Conservation (phyloP, 2,888 invertebrate genomes). For the Ceriagrion tenellum region DNA sequence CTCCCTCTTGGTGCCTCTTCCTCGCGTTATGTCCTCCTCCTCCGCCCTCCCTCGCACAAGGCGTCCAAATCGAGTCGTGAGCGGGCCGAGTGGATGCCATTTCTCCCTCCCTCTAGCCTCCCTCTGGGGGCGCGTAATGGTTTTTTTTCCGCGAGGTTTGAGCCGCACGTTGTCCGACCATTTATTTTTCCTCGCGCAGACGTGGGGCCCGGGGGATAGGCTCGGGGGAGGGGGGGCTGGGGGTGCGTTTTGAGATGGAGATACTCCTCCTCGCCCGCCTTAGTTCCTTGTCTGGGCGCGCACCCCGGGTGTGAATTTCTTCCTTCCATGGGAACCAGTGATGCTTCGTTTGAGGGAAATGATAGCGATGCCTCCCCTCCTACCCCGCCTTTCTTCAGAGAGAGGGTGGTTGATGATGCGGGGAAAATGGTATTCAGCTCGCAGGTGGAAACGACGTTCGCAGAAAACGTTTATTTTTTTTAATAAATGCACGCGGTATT, state of each 20-base stretch:
- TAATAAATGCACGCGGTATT: neutral
- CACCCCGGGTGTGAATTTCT: too few species aligned
- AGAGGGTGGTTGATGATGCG: too few species aligned
- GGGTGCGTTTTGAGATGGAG: too few species aligned
- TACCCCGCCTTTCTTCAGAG: too few species aligned
- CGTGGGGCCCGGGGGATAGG: neutral
- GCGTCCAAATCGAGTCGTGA: slow-evolving; percentile 7
- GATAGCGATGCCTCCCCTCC: too few species aligned
- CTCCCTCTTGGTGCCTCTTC: neutral
- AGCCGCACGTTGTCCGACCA: neutral
- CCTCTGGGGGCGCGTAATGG: neutral
- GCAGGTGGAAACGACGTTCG: neutral
- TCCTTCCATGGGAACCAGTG: too few species aligned
- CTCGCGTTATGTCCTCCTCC: neutral
- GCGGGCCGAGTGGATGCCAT: slow-evolving; percentile 5
- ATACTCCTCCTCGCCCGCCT: too few species aligned
- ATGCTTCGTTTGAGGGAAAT: too few species aligned
- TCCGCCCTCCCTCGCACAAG: too few species aligned
- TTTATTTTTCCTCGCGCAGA: neutral
- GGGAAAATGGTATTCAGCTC: neutral
- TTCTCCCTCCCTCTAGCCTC: neutral
- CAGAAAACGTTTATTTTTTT: neutral
- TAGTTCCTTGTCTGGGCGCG: too few species aligned
- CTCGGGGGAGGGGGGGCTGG: too few species aligned
- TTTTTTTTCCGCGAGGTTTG: slow-evolving; percentile 19